phyloP scores from a whole-genome alignment of 1,140 invertebrate genomes.

The Trinorchestia longiramus region DNA sequence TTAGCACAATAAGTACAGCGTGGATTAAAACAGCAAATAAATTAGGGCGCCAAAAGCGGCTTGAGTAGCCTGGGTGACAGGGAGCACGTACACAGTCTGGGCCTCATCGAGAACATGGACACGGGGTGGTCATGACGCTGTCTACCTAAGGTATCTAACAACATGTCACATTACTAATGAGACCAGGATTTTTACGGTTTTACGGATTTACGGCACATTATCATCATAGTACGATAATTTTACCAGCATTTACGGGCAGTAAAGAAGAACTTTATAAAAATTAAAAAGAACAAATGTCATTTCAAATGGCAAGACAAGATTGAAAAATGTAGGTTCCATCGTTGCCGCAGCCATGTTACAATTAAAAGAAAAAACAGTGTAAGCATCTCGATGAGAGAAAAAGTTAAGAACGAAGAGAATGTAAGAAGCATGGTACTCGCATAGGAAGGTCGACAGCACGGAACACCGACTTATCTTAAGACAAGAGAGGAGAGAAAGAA shows the following conservation, averaged over 20 bases:
- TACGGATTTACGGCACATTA: not conserved
- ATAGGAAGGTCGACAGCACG: not conserved
- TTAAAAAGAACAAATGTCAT: not conserved
- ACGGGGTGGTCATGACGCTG: not conserved
- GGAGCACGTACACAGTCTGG: not conserved
- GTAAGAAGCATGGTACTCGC: not conserved
- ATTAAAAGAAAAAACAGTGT: not conserved
- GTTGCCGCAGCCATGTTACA: not conserved
- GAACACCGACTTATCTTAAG: not conserved
- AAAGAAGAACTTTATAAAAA: not conserved
- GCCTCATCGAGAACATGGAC: not conserved
- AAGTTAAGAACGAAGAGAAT: not conserved
- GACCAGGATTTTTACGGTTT: not conserved
- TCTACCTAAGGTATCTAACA: not conserved
- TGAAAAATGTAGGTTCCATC: not conserved
- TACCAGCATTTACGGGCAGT: not conserved
- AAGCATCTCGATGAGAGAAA: not conserved
- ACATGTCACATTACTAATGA: not conserved
- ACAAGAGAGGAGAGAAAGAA: not conserved
- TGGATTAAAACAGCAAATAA: not conserved
- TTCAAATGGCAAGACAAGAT: not conserved
- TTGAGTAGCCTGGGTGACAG: not conserved
- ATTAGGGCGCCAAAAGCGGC: not conserved
- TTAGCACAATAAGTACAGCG: not conserved
- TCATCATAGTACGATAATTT: not conserved